Base-by-base conservation (phyloP, 1,140 invertebrate genomes). In the Arctopsyche grandis region DNA sequence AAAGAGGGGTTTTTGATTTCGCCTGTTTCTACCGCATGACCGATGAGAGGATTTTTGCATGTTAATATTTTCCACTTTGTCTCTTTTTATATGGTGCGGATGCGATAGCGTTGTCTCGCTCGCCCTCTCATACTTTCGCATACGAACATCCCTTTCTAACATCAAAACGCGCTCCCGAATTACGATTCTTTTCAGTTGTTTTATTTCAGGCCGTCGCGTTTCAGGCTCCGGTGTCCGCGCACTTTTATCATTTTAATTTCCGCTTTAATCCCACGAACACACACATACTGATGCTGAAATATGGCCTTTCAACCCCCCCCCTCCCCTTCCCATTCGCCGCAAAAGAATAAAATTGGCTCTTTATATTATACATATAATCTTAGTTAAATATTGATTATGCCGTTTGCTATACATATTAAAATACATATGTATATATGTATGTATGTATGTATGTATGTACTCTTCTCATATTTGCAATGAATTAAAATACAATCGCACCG, bases 201-300 rank as follows among this genome's bases (percentile, higher is more conserved):
- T 81, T 80, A 58, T 21, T 43, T 5, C 26, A 24, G 69, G 29
- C 69, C 69, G 38, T 71, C 69, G 69, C 63, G 63, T 66, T 66
- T 66, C 63, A 66, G 56, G 69, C 24, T 73, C n/a, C 69, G 69
- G 69, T 73, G 66, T 69, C 44, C 38, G 70, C 73, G 80, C 80
- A 81, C 80, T 81, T 81, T 81, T 81, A 81, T 78, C 80, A 81
- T 81, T 81, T 81, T 81, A 80, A 80, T 80, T 80, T 80, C 38
- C 60, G 75, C 76, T 80, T 80, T 73, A 78, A 78, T 71, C 71
- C 77, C 76, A 46, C 73, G 58, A 16, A 78, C 75, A 81, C 78
- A 58, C 9, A 21, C 56, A 60, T 26, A n/a, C 66, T 69, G 24
- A 38, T 69, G 66, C 5, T 21, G 24, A 66, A 24, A 24, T 66